Evolutionary conservation across 1,140 invertebrate species (phyloP), one percentile per base, ranked within the genome.

Genomic region (Hylaeus volcanicus): DNA sequence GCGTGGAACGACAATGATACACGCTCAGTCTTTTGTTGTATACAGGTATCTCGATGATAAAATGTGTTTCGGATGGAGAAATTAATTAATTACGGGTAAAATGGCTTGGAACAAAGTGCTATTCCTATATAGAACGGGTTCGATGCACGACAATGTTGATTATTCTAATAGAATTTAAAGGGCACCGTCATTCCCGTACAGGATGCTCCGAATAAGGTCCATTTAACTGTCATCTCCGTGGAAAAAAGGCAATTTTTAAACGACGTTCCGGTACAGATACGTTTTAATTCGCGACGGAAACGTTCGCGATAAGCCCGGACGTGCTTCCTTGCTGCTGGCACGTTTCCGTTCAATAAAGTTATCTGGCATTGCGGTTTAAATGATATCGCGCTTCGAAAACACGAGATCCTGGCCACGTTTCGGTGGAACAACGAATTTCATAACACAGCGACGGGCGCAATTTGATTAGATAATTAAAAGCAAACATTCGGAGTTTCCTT

Each of bases 291-390:
- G 39, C 41, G 81, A 56, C 83, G 84, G 85, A 86, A 85, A 82
- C 64, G 80, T 56, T 51, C 53, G 84, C 75, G 85, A 86, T 86
- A 86, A 86, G 83, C 61, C 80, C 85, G 84, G 85, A 83, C 72
- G 74, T 79, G 73, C 74, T 75, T 82, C 84, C 83, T 82, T 65
- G 70, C 41, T 71, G 45, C 65, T 41, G 43, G 48, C 66, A 11
- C 11, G 51, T 85, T 70, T 86, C 79, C 65, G 74, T 70, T 60
- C 63, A 58, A 78, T 73, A 58, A 45, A 66, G 64, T 74, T 80
- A 75, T 75, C 73, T 61, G 41, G 2, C 6, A 15, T 14, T 14
- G 60, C 41, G 41, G 51, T 45, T 41, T 48, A 1, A 43, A n/a
- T 43, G 12, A 61, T 48, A 51, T 14, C 37, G 5, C 37, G 3